Evolutionary conservation across 2,888 invertebrate species (phyloP).

Genomic region (Cyaniris semiargus): DNA sequence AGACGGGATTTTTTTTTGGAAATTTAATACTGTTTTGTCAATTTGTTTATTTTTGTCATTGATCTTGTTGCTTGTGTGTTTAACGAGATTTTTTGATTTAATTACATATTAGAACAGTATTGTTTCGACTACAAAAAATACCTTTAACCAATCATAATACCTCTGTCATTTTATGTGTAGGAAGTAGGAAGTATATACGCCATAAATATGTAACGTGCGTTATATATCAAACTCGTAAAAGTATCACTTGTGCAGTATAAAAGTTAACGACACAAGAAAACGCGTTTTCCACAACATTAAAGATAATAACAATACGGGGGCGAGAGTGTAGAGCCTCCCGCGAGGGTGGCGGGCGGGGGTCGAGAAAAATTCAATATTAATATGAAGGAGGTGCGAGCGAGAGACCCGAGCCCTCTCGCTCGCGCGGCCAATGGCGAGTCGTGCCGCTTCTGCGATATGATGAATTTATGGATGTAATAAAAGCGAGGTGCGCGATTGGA

Average conservation of each 20-base stretch:
- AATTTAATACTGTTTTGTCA: not conserved
- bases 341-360: constrained; percentile 78
- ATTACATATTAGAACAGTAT: not conserved
- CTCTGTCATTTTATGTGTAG: not conserved
- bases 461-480: constrained; percentile 93
- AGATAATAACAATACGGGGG: constrained; percentile 81
- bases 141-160: not conserved
- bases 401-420: constrained; percentile 74
- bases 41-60: not conserved
- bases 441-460: constrained; percentile 82
- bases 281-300: constrained; percentile 82
- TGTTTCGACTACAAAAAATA: not conserved
- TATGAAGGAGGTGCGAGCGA: constrained; percentile 85
- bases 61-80: no score
- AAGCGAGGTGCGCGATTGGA: constrained; percentile 84
- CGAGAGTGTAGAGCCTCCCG: constrained; percentile 80
- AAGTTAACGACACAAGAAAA: constrained; percentile 82
- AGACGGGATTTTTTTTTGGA: not conserved
- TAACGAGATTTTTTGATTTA: not conserved
- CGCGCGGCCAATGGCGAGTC: constrained; percentile 80
- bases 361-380: constrained; percentile 90
- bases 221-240: constrained; percentile 78
- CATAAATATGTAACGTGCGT: constrained; percentile 56
- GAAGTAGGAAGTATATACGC: constrained; percentile 32
- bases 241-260: constrained; percentile 81